Evolutionary conservation across 1,140 invertebrate species (phyloP).

Genomic region (Bursaphelenchus mucronatus): DNA sequence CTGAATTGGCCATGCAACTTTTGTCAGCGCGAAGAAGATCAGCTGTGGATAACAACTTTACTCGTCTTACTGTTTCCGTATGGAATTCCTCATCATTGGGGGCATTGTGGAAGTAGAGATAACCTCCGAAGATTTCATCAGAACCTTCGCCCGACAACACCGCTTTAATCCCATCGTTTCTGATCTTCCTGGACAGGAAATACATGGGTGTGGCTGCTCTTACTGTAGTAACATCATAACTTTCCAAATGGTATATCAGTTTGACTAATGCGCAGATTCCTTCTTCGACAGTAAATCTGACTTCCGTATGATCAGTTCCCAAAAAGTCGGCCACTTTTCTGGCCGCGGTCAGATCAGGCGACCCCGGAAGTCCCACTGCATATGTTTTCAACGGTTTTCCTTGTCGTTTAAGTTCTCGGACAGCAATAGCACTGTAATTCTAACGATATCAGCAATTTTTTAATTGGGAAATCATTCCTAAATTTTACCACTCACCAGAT

Average conservation of each 20-base stretch:
- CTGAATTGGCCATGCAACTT: conserved; percentile 56
- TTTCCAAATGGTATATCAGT: conserved; percentile 59
- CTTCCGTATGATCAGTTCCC: conserved; percentile 58
- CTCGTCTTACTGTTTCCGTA: conserved; percentile 57
- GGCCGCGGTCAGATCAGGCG: conserved; percentile 59
- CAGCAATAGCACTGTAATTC: conserved; percentile 51
- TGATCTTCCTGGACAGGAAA: conserved; percentile 54
- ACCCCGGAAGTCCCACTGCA: conserved; percentile 49
- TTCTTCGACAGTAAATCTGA: conserved; percentile 55
- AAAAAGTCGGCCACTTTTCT: conserved; percentile 53
- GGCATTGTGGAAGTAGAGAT: conserved; percentile 61
- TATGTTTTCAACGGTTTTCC: conserved; percentile 51
- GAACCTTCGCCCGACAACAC: conserved; percentile 60
- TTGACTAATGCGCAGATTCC: conserved; percentile 47
- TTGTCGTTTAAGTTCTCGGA: conserved; percentile 42
- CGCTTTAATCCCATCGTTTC: conserved; percentile 54
- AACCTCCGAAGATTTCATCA: conserved; percentile 60
- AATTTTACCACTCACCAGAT: conserved; percentile 30
- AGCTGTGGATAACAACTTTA: conserved; percentile 49
- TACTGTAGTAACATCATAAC: conserved; percentile 58
- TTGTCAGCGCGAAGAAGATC: conserved; percentile 60
- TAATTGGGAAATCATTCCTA: conserved; percentile 1
- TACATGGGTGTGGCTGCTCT: conserved; percentile 60
- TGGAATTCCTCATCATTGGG: conserved; percentile 58
- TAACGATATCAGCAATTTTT: conserved; percentile 23